A percentile compares a stretch with the other conserved stretches of the same genome.
Evolutionary conservation across 2,113 vertebrate genomes (phyloP).

Genomic region (Neotragus moschatus): DNA sequence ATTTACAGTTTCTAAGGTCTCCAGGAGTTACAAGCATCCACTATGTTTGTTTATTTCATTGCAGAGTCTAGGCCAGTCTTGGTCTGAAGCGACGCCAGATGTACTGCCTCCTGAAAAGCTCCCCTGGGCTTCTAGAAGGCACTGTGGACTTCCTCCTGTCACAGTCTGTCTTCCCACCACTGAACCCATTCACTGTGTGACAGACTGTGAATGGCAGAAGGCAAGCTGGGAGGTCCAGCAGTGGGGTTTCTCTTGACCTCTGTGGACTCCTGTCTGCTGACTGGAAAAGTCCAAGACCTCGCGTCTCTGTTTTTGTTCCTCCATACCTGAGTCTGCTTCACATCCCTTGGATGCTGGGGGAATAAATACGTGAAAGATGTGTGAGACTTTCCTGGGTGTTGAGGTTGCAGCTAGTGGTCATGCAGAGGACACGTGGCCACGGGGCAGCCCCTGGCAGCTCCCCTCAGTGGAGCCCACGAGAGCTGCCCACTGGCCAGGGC

Average conservation of each 20-base stretch:
- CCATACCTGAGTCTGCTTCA: background rate
- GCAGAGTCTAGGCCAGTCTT: background rate
- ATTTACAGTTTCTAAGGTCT: background rate
- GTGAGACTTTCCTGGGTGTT: background rate
- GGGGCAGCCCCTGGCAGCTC: background rate
- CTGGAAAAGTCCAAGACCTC: background rate
- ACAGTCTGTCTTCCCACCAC: background rate
- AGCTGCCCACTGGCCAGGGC: background rate
- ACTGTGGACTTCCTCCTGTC: background rate
- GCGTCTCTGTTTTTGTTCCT: background rate
- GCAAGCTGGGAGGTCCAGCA: background rate
- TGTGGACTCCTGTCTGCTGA: background rate
- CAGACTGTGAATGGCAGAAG: background rate
- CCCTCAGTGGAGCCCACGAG: too few relatives aligned
- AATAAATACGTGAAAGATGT: slow-evolving; percentile 44
- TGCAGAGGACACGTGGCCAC: background rate
- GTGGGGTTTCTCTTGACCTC: background rate
- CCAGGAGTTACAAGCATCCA: background rate
- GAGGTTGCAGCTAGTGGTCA: background rate
- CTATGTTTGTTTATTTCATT: background rate
- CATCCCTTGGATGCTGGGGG: background rate
- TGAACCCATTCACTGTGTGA: slow-evolving; percentile 2
- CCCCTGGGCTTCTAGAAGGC: background rate
- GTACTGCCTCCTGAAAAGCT: background rate
- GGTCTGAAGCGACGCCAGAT: background rate